phyloP scores from a whole-genome alignment of 2,113 vertebrate species.

The Myxocyprinus asiaticus region DNA sequence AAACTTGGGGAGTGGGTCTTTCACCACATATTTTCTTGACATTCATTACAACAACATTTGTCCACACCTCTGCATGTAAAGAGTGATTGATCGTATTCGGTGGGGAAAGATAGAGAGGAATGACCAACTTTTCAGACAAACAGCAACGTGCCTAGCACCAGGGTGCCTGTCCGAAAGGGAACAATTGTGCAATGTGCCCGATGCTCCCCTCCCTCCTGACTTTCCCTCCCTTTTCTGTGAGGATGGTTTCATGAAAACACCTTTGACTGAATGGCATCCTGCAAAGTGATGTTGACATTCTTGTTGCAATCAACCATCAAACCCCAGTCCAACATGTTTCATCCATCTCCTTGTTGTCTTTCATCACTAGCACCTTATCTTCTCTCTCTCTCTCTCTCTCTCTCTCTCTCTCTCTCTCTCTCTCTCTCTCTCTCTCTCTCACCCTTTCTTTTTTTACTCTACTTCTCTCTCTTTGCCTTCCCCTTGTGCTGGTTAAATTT shows the following conservation, averaged over 20 bases:
- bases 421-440: background rate
- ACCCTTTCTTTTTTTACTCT: background rate
- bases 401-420: slow-evolving; percentile 5
- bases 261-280: slow-evolving; percentile 66
- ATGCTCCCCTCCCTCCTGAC: slow-evolving; percentile 36
- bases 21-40: background rate
- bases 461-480: background rate
- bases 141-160: slow-evolving; percentile 36
- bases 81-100: background rate
- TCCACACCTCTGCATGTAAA: background rate
- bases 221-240: slow-evolving; percentile 43
- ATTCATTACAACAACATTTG: background rate
- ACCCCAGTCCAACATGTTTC: slow-evolving; percentile 68
- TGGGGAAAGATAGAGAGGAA: background rate
- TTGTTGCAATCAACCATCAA: slow-evolving; percentile 76
- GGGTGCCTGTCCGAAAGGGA: slow-evolving; percentile 52
- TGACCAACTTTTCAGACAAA: slow-evolving; percentile 6
- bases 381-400: slow-evolving; percentile 49
- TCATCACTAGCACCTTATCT: slow-evolving; percentile 75
- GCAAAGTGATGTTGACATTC: slow-evolving; percentile 76
- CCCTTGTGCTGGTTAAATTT: slow-evolving; percentile 6
- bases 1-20: background rate
- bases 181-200: slow-evolving; percentile 66
- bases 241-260: slow-evolving; percentile 62
- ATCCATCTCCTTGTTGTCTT: slow-evolving; percentile 67